Base-by-base conservation (phyloP, 2,113 vertebrate species). In the Callionymus lyra region DNA sequence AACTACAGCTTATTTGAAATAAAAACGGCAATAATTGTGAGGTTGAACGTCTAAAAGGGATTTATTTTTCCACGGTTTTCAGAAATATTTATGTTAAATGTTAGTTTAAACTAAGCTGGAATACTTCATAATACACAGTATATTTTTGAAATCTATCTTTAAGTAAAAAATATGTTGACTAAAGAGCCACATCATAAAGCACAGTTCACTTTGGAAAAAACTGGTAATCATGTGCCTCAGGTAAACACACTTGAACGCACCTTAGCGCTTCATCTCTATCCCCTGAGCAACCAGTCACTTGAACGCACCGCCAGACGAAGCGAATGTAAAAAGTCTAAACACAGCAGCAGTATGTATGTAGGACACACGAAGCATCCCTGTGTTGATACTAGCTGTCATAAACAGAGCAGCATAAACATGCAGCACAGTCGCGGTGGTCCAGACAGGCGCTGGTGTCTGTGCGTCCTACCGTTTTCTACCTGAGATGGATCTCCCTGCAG, bases 331-430 rank as follows among this genome's bases (percentile, higher is more conserved):
- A 34, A 13, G 9, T 34, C 8, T 32, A 6, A 6, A 12, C 13
- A 34, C 42, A 12, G 18, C 21, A 19, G 10, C 34, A 32, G 9
- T 27, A 33, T 37, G 34, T 14, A 12, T 16, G 27, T 32, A 32
- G 9, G 32, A 45, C 47, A 15, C 16, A 37, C n/a, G 18, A 3
- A 11, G 10, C 31, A 15, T 52, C 38, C 10, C 31, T 16, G 35
- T 39, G 55, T 47, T 59, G 31, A 44, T 34, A 36, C 31, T 27
- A 41, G 34, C 16, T 11, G 18, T 47, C 43, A 44, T 9, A 4
- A 6, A 37, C 33, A 18, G 47, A 44, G 2, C 49, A 11, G 18
- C 47, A 38, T 54, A 61, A 61, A 65, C 56, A 52, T 42, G 6
- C 13, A 11, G 48, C 54, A 32, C 40, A 27, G 21, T 27, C 4